A percentile compares a stretch with the other conserved stretches of the same genome.
Conservation (phyloP, 2,113 vertebrate genomes). For the Python bivittatus region DNA sequence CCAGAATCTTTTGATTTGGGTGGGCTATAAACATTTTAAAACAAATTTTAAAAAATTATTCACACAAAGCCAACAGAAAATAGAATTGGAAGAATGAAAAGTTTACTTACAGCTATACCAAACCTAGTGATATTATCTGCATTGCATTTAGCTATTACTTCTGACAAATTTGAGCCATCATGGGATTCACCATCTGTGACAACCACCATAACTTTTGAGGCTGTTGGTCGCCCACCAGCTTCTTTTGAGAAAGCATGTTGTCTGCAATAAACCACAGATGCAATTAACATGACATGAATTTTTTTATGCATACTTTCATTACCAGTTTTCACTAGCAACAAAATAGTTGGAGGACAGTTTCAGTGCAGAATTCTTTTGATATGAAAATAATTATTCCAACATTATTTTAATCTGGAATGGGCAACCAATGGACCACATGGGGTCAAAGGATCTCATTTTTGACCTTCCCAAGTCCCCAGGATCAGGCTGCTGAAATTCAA, state of each 20-base stretch:
- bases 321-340: not conserved
- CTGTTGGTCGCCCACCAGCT: constrained; percentile 76
- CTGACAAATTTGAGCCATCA: constrained; percentile 65
- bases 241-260: constrained; percentile 70
- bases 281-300: constrained; percentile 6
- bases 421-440: not conserved
- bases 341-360: not conserved
- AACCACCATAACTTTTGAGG: constrained; percentile 91
- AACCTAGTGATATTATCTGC: constrained; percentile 84
- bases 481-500: not conserved
- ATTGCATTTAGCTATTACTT: constrained; percentile 81
- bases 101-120: constrained; percentile 89
- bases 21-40: not conserved
- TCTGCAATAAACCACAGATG: constrained; percentile 64
- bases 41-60: not conserved
- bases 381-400: not conserved
- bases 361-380: not conserved
- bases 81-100: not conserved
- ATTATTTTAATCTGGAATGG: not conserved
- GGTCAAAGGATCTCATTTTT: not conserved
- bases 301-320: not conserved
- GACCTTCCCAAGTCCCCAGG: not conserved
- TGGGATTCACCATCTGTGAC: constrained; percentile 94
- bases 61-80: constrained; percentile 14
- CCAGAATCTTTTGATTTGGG: not conserved